Evolutionary conservation across 2,888 invertebrate genomes (phyloP).

Genomic region (Synanthedon vespiformis): DNA sequence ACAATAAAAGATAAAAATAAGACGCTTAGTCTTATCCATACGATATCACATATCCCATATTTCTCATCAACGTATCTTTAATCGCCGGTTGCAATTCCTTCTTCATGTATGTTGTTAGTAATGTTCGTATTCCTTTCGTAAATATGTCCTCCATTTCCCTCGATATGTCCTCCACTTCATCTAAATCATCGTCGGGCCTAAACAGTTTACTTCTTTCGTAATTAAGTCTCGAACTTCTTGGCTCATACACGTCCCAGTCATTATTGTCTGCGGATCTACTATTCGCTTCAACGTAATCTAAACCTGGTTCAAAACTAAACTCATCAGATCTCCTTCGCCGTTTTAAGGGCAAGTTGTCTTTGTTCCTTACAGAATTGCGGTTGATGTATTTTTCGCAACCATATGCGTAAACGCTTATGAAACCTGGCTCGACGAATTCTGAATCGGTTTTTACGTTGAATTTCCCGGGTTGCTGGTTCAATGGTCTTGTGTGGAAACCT

Average conservation of each 20-base stretch:
- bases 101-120: constrained; percentile 86
- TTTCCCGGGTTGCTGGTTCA: constrained; percentile 75
- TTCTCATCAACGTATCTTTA: constrained; percentile 87
- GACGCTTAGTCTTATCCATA: constrained; percentile 71
- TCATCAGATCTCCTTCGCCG: constrained; percentile 48
- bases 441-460: constrained; percentile 84
- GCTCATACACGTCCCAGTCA: constrained; percentile 48
- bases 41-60: constrained; percentile 88
- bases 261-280: constrained; percentile 35
- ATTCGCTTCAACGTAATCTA: constrained; percentile 17
- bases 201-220: constrained; percentile 62
- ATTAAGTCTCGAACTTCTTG: constrained; percentile 37
- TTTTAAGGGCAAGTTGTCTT: constrained; percentile 42
- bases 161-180: constrained; percentile 76
- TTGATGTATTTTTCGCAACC: constrained; percentile 77
- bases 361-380: constrained; percentile 48
- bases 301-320: constrained; percentile 47
- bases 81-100: constrained; percentile 86
- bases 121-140: constrained; percentile 83
- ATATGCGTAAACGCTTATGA: constrained; percentile 87
- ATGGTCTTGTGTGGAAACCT: constrained; percentile 80
- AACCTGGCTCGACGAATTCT: constrained; percentile 86
- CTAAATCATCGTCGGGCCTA: constrained; percentile 64
- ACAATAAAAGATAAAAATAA: too few relatives aligned
- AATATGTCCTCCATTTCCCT: constrained; percentile 88